Base-by-base conservation (phyloP, 2,797 vertebrate species). In the Prionace glauca region DNA sequence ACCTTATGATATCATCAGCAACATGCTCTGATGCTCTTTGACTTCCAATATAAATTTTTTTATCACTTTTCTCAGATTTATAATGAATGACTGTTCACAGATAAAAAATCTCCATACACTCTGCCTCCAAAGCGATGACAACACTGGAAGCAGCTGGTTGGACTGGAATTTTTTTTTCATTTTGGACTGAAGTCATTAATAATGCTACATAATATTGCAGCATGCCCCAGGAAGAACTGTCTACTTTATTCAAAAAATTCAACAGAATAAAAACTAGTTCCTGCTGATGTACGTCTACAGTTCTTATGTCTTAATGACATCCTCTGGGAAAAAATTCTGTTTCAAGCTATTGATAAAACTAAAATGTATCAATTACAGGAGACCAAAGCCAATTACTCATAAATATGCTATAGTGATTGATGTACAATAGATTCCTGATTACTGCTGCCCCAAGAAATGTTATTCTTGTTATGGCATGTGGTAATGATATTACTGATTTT, bases 271-370 rank as follows among this genome's bases (percentile, higher is more conserved):
- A 92, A 69, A 67, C 29, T 69, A 36, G 90, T 67, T 92, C 36
- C 18, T 92, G 62, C 18, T 41, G 62, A 69, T 41, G 8, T 36
- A 67, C 20, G 22, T 92, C n/a, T 2, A 41, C 22, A 67, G 41
- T 41, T 24, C 65, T 22, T 92, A 8, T 36, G 41, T 45, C 81
- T 69, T 67, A 92, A 92, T 69, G 36, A 69, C 20, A 36, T 92
- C n/a, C 62, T 92, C 18, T 24, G 90, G 90, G 90, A 69, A n/a
- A 36, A 92, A 92, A 92, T 41, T 67, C n/a, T 67, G 32, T 92
- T 62, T 91, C 36, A 65, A 92, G 32, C 90, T 69, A 69, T 41
- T 67, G 62, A 92, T 92, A 1, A 41, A 69, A 65, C 62, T 92
- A 92, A 92, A 69, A 24, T 92, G n/a, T 24, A 69, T 41, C 62